Base-by-base conservation (phyloP, 2,888 invertebrate genomes). In the Pristionchus exspectatus region DNA sequence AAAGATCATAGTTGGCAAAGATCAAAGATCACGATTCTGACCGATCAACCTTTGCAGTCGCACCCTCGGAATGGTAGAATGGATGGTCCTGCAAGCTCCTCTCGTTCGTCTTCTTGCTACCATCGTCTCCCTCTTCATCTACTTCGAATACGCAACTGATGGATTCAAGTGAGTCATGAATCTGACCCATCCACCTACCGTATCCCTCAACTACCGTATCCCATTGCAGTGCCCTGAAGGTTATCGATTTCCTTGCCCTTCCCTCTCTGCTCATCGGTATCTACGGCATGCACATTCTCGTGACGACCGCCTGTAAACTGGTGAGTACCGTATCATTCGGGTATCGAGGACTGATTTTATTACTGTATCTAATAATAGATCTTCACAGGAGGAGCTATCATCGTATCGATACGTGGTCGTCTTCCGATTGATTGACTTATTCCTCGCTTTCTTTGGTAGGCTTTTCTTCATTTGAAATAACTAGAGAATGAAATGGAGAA, bases 281-380 rank as follows among this genome's bases (percentile, higher is more conserved):
- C 90, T 94, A 94, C 90, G 94, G 94, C n/a, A 94, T 92, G n/a
- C 94, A 94, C 89, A 94, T 94, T 88, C 91, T 94, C n/a, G 94
- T 94, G 33, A 83, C 84, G 44, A 89, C 88, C 7, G 88, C 74
- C 30, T 56, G 56, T 56, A 88, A 56, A 88, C 38, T 88, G 88
- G 88, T 88, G 7, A 74, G 88, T 85, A 85, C 59, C 21, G 63
- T 33, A 38, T 81, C 27, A 38, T 21, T 74, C 74, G 18, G 4
- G 1, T 24, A 24, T 66, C 66, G 69, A 69, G 4, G 27, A 33
- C 9, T 69, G 69, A 81, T 27, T 81, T 54, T 54, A 56, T 84
- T 84, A 3, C 1, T 18, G 33, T 14, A 10, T 50, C n/a, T 66
- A 54, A n/a, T 86, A 38, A 66, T 66, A 9, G 16, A 44, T 84